Base-by-base conservation (phyloP, 2,797 vertebrate species). In the Halcyon leucocephala region DNA sequence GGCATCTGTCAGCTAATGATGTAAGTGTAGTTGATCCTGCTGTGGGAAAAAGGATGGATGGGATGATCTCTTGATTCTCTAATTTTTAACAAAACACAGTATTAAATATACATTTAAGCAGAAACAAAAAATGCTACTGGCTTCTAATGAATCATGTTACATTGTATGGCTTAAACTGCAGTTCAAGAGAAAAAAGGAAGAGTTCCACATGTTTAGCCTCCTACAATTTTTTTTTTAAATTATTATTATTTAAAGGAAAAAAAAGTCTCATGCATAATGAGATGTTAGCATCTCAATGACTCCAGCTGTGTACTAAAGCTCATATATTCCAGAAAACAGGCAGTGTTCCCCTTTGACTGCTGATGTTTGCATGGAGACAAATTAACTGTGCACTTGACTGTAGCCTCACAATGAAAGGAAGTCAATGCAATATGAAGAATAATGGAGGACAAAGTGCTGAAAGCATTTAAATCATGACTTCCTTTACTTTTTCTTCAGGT, bases 1-100 rank as follows among this genome's bases (percentile, higher is more conserved):
- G 77, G 28, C 92, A 90, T 91, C 65, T 90, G 80, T 84, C 72
- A 79, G 29, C 65, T 93, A 93, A 83, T 76, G 70, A 65, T 65
- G 46, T 81, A 84, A 87, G 44, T 71, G 28, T 25, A 46, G 49
- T 61, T 88, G 70, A 90, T 66, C 69, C 58, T 82, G 29, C 58
- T 90, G 46, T 58, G 46, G 21, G n/a, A 92, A 89, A 88, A 88
- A 86, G 35, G 58, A 79, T 84, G 61, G 58, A 62, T 79, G 19
- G 24, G 46, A 76, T 95, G 51, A 77, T 78, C 52, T 89, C 86
- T 55, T 82, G 31, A 82, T 77, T 92, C 42, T 79, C 64, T 87
- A 62, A 37, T 81, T 83, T 91, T 86, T 69, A 7, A 85, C 7
- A 81, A 90, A 93, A 69, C 14, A 41, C 6, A 21, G 17, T 19